Percentiles rank a stretch among this genome's conserved stretches.
Evolutionary conservation across 2,888 invertebrate genomes (phyloP).

Genomic region (Napeogenes sylphis): DNA sequence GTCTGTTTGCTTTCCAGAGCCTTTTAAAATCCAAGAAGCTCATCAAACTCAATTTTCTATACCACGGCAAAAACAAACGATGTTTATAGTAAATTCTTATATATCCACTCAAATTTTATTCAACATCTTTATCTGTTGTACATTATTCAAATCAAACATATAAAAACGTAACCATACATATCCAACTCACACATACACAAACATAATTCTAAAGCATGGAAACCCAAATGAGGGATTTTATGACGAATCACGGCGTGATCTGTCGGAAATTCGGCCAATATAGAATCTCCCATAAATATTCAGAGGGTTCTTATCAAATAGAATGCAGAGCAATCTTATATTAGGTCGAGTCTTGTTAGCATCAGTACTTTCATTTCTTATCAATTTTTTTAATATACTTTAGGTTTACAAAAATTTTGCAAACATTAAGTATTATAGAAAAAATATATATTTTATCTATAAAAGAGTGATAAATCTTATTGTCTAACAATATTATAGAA

Average conservation of each 20-base stretch:
- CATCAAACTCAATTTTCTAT: too few relatives aligned
- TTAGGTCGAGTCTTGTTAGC: neutral
- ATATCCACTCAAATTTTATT: too few relatives aligned
- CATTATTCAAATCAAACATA: neutral
- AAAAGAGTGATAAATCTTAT: too few relatives aligned
- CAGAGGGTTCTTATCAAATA: slow-evolving; percentile 4
- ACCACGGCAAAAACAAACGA: too few relatives aligned
- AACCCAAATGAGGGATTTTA: slow-evolving; percentile 7
- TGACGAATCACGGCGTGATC: slow-evolving; percentile 6
- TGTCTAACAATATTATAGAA: too few relatives aligned
- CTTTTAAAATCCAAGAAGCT: too few relatives aligned
- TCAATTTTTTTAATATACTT: neutral
- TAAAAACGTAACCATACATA: neutral
- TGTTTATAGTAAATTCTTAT: too few relatives aligned
- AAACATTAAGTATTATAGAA: too few relatives aligned
- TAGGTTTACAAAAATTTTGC: too few relatives aligned
- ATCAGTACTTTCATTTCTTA: neutral
- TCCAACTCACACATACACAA: neutral
- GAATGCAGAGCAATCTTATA: slow-evolving; percentile 1
- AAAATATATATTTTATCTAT: too few relatives aligned
- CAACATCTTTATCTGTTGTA: too few relatives aligned
- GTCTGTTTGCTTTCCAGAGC: too few relatives aligned
- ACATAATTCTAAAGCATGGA: neutral
- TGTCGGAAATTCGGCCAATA: slow-evolving; percentile 8
- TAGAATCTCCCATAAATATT: slow-evolving; percentile 7